Percentiles rank a stretch among this genome's conserved stretches.
phyloP scores from a whole-genome alignment of 2,888 invertebrate species.

The Drosophila subquinaria region DNA sequence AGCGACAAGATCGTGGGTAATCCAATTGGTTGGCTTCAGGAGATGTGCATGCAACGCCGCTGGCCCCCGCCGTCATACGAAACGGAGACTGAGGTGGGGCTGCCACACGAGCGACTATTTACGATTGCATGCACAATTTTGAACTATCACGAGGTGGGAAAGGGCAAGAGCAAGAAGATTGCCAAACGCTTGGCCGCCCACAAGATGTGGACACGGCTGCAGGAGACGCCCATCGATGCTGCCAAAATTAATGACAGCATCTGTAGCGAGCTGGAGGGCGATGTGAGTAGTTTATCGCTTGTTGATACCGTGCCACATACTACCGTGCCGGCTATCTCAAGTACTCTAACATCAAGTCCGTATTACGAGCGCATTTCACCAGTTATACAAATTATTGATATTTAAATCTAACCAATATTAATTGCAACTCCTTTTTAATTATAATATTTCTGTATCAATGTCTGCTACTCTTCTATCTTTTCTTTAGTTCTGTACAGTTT shows the following conservation, averaged over 20 bases:
- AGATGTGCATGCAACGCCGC: conserved; percentile 97
- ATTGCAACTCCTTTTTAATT: neutral
- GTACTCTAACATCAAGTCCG: conserved; percentile 20
- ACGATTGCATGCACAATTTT: conserved; percentile 96
- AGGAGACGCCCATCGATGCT: conserved; percentile 91
- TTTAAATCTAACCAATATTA: conserved; percentile 32
- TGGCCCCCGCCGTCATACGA: conserved; percentile 98
- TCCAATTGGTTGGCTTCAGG: conserved; percentile 97
- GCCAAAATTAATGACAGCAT: conserved; percentile 87
- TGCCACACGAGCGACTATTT: conserved; percentile 97
- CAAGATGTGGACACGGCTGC: conserved; percentile 95
- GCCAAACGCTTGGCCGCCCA: conserved; percentile 98
- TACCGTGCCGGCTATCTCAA: conserved; percentile 8
- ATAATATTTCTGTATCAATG: neutral
- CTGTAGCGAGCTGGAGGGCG: conserved; percentile 90
- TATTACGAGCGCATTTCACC: conserved; percentile 40
- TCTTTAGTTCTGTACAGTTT: neutral
- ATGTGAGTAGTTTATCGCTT: conserved; percentile 86
- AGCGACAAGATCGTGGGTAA: conserved; percentile 95
- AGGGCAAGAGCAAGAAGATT: conserved; percentile 97
- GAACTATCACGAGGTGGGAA: conserved; percentile 93
- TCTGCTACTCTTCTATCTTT: neutral
- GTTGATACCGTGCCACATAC: conserved; percentile 1
- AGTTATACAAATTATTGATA: conserved; percentile 23
- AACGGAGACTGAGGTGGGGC: conserved; percentile 89